These are phyloP conservation scores for Psilopsiagon aurifrons DNA, from an alignment of 2,113 vertebrate genomes.

Conservation along the genomic window DNA sequence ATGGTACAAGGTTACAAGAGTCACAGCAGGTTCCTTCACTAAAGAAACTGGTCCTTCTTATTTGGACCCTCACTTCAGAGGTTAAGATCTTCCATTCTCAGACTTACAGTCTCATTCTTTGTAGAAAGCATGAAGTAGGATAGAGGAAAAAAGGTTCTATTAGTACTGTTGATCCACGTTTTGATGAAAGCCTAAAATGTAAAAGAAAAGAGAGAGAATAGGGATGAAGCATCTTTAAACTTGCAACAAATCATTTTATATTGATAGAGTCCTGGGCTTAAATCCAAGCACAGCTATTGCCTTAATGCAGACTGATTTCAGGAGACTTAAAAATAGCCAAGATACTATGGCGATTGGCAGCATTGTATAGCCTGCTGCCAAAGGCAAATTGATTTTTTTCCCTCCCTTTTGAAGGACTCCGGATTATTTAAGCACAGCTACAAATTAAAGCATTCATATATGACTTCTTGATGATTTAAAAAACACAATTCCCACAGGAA, in stretches of 20 bases:
- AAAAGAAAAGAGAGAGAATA: conserved; percentile 69
- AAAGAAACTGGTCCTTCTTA: not conserved
- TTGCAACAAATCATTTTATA: conserved; percentile 75
- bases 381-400: conserved; percentile 66
- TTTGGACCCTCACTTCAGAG: not conserved
- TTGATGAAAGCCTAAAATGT: conserved; percentile 60
- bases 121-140: not conserved
- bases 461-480: not conserved
- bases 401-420: conserved; percentile 65
- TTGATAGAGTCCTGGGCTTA: conserved; percentile 74
- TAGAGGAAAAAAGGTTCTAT: not conserved
- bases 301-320: conserved; percentile 74
- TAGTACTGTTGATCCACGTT: conserved; percentile 32
- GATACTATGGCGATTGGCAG: conserved; percentile 70
- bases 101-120: not conserved
- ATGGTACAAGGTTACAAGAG: not conserved
- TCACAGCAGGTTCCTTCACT: not conserved
- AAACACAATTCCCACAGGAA: not conserved
- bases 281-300: conserved; percentile 72
- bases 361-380: conserved; percentile 63
- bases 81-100: not conserved
- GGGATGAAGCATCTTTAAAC: conserved; percentile 69
- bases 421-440: conserved; percentile 36
- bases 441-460: conserved; percentile 9
- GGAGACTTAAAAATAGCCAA: conserved; percentile 73